Percentiles rank a stretch among this genome's conserved stretches.
These are phyloP conservation scores for Epinephelus lanceolatus DNA, from an alignment of 2,113 vertebrate genomes.

Conservation along the genomic window DNA sequence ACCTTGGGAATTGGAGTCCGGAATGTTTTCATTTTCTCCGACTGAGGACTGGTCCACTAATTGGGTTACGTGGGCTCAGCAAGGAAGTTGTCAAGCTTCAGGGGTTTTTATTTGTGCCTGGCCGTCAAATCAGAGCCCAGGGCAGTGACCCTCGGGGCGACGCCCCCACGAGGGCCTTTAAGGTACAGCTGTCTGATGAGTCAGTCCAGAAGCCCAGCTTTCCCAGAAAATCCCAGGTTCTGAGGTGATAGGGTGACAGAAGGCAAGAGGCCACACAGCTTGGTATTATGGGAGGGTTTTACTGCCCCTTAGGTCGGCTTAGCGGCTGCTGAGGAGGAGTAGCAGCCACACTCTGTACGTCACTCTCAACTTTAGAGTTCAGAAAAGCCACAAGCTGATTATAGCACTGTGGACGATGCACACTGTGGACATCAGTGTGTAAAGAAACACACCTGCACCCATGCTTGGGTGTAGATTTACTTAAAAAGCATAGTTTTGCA, in stretches of 20 bases:
- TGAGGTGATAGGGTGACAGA: constrained; percentile 75
- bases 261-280: constrained; percentile 69
- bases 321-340: constrained; percentile 46
- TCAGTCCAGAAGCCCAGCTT: constrained; percentile 72
- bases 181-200: constrained; percentile 80
- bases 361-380: constrained; percentile 29
- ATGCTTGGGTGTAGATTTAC: not conserved
- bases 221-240: constrained; percentile 68
- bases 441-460: constrained; percentile 19
- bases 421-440: not conserved
- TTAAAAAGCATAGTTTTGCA: too few species aligned
- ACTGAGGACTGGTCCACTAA: constrained; percentile 72
- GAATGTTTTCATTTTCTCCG: constrained; percentile 80
- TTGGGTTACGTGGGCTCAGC: constrained; percentile 80
- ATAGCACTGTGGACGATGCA: constrained; percentile 20
- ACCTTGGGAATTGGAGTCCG: constrained; percentile 71
- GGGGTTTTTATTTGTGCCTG: constrained; percentile 80
- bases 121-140: constrained; percentile 66
- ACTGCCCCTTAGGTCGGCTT: constrained; percentile 56
- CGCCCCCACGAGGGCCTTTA: constrained; percentile 81
- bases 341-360: constrained; percentile 34
- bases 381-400: constrained; percentile 21
- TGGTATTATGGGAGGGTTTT: constrained; percentile 62
- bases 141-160: constrained; percentile 67
- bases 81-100: constrained; percentile 83